Percentiles rank a stretch among this genome's conserved stretches.
These are phyloP conservation scores for Centropyge bicolor DNA, from an alignment of 2,797 vertebrate genomes.

Conservation along the genomic window DNA sequence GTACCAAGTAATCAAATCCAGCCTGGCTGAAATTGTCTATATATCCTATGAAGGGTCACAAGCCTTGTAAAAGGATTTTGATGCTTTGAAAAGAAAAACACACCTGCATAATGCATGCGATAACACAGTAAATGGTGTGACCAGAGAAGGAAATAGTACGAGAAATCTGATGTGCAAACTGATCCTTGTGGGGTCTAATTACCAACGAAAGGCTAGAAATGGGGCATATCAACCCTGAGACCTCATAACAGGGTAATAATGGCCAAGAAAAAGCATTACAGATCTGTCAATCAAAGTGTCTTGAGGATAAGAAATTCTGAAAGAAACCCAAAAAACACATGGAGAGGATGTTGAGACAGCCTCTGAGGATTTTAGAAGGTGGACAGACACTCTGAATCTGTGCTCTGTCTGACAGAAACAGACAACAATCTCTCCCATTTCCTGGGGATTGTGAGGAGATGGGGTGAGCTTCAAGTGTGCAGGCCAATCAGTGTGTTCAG, in stretches of 20 bases:
- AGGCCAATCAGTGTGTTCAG: neutral
- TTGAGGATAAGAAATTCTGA: neutral
- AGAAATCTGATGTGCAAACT: neutral
- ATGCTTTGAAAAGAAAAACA: slow-evolving; percentile 38
- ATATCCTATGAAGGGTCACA: slow-evolving; percentile 32
- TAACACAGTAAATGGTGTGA: slow-evolving; percentile 29
- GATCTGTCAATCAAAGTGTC: slow-evolving; percentile 9
- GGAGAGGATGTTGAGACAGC: neutral
- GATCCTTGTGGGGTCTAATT: neutral
- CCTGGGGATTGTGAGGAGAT: neutral
- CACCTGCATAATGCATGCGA: slow-evolving; percentile 27
- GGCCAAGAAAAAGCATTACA: neutral
- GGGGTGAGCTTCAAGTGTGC: neutral
- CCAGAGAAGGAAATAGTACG: slow-evolving; percentile 22
- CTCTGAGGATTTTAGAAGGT: neutral
- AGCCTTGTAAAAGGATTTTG: slow-evolving; percentile 36
- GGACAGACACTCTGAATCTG: neutral
- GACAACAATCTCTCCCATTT: slow-evolving; percentile 11
- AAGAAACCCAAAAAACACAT: neutral
- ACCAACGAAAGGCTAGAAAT: neutral
- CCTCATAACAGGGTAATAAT: neutral
- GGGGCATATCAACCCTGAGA: neutral
- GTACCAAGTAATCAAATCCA: slow-evolving; percentile 34
- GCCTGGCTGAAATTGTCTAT: slow-evolving; percentile 26
- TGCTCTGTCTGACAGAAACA: neutral